A percentile compares a stretch with the other conserved stretches of the same genome.
phyloP scores from a whole-genome alignment of 2,888 invertebrate genomes.

The Stenodera caucasica region DNA sequence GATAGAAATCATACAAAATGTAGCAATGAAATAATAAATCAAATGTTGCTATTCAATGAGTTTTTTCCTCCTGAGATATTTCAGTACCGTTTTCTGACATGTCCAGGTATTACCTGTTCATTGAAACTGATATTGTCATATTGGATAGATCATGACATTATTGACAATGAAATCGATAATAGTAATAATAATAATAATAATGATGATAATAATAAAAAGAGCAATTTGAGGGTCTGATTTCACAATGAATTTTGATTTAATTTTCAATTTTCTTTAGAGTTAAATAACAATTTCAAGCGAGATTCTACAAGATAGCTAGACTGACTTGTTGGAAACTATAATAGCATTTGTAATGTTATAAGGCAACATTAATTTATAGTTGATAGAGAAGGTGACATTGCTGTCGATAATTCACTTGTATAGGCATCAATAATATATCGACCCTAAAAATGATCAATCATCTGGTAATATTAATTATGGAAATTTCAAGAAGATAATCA shows the following conservation, averaged over 20 bases:
- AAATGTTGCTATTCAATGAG: slow-evolving; percentile 6
- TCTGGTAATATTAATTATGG: not conserved
- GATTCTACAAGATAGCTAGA: not conserved
- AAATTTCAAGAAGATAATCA: not conserved
- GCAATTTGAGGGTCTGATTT: no score
- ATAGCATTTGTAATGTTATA: not conserved
- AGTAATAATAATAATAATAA: not conserved
- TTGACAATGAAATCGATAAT: no score
- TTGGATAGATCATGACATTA: slow-evolving; percentile 2
- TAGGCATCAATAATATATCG: no score
- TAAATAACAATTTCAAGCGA: not conserved
- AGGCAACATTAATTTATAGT: not conserved
- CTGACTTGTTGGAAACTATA: not conserved
- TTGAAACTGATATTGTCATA: slow-evolving; percentile 3
- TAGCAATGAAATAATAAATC: slow-evolving; percentile 13
- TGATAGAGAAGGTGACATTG: slow-evolving; percentile 1
- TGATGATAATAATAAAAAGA: not conserved
- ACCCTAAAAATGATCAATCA: not conserved
- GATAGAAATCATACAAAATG: not conserved
- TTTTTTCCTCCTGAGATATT: not conserved
- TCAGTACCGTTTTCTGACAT: not conserved
- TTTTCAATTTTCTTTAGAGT: not conserved
- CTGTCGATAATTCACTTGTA: not conserved
- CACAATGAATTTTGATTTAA: not conserved
- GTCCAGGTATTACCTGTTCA: slow-evolving; percentile 9